A percentile compares a stretch with the other conserved stretches of the same genome.
phyloP scores from a whole-genome alignment of 2,888 invertebrate genomes.

The Zootermopsis nevadensis region DNA sequence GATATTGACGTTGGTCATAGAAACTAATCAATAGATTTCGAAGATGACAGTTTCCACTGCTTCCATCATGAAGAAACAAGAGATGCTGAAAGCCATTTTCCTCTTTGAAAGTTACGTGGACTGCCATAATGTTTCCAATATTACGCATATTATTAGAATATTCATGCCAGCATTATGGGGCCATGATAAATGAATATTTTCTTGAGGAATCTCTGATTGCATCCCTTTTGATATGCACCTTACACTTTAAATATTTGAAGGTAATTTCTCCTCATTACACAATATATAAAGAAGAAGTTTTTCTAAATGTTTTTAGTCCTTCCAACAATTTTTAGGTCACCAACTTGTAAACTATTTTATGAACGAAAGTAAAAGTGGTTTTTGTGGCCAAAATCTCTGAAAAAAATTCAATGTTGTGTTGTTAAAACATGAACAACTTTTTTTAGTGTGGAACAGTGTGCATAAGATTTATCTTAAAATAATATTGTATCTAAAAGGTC shows the following conservation, averaged over 20 bases:
- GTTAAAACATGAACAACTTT: conserved; percentile 43
- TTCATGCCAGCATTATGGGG: neutral
- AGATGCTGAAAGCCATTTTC: neutral
- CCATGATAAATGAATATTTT: neutral
- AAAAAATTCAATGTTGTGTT: conserved; percentile 50
- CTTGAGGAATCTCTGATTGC: neutral
- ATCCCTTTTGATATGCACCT: neutral
- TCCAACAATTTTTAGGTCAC: conserved; percentile 40
- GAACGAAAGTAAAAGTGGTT: conserved; percentile 32
- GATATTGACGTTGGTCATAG: neutral
- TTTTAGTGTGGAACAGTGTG: conserved; percentile 50
- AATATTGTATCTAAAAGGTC: conserved; percentile 36
- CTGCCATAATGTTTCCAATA: neutral
- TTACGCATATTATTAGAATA: neutral
- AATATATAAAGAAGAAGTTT: conserved; percentile 28
- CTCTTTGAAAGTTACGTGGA: neutral
- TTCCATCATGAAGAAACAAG: too few species aligned
- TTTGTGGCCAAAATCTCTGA: conserved; percentile 38
- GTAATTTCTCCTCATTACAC: conserved; percentile 34
- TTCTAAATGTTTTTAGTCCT: conserved; percentile 42
- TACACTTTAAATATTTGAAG: conserved; percentile 16
- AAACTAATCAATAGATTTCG: too few species aligned
- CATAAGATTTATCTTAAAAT: conserved; percentile 43
- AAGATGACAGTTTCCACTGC: too few species aligned
- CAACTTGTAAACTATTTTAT: conserved; percentile 34